Evolutionary conservation across 2,113 vertebrate genomes (phyloP).

Genomic region (Cynocephalus volans): DNA sequence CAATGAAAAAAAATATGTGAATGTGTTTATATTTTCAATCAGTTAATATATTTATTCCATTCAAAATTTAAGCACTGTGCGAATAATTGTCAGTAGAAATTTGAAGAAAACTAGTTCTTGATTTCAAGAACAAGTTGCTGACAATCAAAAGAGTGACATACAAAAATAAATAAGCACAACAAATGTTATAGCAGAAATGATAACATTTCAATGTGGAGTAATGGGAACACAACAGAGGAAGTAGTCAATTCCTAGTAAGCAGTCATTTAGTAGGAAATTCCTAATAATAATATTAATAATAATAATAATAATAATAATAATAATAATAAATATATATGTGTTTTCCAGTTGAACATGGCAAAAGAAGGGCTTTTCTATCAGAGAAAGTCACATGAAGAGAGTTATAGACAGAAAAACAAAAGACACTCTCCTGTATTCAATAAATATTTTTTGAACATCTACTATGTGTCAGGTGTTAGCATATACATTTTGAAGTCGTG

Average conservation of each 20-base stretch:
- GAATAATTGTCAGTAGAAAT: neutral
- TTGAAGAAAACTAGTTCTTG: neutral
- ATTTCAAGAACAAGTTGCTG: neutral
- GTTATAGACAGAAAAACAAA: neutral
- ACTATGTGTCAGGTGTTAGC: neutral
- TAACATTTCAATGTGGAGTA: neutral
- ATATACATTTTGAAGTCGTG: neutral
- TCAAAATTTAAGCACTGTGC: conserved; percentile 8
- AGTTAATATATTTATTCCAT: neutral
- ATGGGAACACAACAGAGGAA: neutral
- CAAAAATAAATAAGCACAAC: neutral
- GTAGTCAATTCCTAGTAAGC: neutral
- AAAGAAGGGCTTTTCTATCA: neutral
- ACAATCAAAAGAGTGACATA: neutral
- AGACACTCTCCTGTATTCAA: neutral
- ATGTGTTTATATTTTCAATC: neutral
- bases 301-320: neutral
- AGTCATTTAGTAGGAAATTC: neutral
- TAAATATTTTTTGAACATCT: neutral
- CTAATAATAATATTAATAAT: neutral
- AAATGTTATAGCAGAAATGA: neutral
- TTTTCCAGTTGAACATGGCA: neutral
- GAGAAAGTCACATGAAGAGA: neutral
- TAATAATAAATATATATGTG: neutral
- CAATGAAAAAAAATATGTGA: neutral